Base-by-base conservation (phyloP, 2,797 vertebrate genomes). In the Argya squamiceps region DNA sequence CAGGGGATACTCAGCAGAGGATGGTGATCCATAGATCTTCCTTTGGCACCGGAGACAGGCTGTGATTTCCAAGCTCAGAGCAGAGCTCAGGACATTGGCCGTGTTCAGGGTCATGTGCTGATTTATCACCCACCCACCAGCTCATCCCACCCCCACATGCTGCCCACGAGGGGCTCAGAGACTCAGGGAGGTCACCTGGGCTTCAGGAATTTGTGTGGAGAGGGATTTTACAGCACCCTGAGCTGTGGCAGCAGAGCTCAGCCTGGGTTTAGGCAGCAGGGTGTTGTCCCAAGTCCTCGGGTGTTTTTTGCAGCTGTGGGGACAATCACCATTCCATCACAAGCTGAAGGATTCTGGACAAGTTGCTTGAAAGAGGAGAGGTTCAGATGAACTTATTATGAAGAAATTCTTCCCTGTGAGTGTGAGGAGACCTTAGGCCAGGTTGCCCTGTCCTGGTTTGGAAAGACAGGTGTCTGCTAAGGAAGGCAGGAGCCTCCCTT, bases 71-170 rank as follows among this genome's bases (percentile, higher is more conserved):
- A 26, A 50, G 62, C 18, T 29, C 34, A 64, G 34, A 63, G 52
- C 34, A 78, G 44, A 88, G 17, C 36, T 88, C 22, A 20, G 50
- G 62, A 20, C 19, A 18, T 47, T 50, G 58, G 46, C 9, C 32
- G 43, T 62, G 32, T 13, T 53, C 34, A 0, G 4, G 15, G 22
- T 44, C 4, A 1, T 88, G 30, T 7, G 50, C 27, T 46, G 43
- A 53, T 8, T 55, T 34, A 68, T 7, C 3, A 4, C 7, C 26
- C 41, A 44, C 10, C 27, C 76, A 55, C 15, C 12, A 2, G 10
- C n/a, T 27, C 24, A 20, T 3, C 32, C 24, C 2, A 1, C 32
- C 6, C 6, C 46, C 37, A 0, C 3, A 29, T 44, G 34, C 44
- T 78, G 29, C 12, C 46, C 56, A 6, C 1, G 2, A 34, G 53